These are phyloP conservation scores for Lycaena phlaeas DNA, from an alignment of 2,888 invertebrate genomes.

Conservation along the genomic window DNA sequence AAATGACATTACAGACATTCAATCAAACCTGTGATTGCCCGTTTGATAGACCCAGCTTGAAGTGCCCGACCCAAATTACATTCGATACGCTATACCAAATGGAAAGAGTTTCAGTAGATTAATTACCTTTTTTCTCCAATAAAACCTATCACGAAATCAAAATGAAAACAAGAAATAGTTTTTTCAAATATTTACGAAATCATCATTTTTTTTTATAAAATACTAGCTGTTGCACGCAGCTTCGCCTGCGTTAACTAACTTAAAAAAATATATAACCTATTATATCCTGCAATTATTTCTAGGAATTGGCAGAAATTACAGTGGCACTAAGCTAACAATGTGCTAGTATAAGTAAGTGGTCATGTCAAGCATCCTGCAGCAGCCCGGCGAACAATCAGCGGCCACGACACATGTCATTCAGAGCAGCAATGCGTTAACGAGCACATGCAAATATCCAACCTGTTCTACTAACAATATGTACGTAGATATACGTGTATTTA, in stretches of 20 bases:
- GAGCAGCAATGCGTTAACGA: conserved; percentile 61
- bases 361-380: conserved; percentile 17
- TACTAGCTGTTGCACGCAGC: too few species aligned
- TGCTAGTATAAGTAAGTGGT: conserved; percentile 23
- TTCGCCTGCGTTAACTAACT: too few species aligned
- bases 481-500: not conserved
- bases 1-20: conserved; percentile 52
- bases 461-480: conserved; percentile 51
- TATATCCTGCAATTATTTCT: too few species aligned
- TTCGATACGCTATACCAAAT: conserved; percentile 22
- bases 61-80: conserved; percentile 28
- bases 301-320: conserved; percentile 12
- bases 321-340: conserved; percentile 18
- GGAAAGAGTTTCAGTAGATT: conserved; percentile 28
- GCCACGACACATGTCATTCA: conserved; percentile 54
- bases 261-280: too few species aligned
- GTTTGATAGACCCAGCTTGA: conserved; percentile 30
- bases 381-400: conserved; percentile 40
- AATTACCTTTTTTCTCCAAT: conserved; percentile 20
- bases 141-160: too few species aligned
- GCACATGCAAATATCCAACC: conserved; percentile 61
- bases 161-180: too few species aligned
- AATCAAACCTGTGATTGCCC: conserved; percentile 48
- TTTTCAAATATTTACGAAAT: too few species aligned
- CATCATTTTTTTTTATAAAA: too few species aligned